Conservation (phyloP, 2,888 invertebrate species). For the Stegana nigrithorax region DNA sequence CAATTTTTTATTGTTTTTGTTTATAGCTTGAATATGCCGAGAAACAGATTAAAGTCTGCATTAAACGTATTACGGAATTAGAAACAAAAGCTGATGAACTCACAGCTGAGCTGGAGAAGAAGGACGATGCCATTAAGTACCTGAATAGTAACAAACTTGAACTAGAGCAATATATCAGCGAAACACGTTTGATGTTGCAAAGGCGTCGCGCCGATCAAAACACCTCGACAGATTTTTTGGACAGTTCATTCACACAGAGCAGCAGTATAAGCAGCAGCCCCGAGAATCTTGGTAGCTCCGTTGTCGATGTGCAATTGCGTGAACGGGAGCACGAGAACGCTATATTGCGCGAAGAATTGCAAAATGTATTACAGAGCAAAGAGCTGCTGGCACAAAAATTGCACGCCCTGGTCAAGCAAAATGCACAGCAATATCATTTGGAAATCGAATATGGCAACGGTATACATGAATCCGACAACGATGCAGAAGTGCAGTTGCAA, state of each 20-base stretch:
- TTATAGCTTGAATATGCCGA: slow-evolving; percentile 47
- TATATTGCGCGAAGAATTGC: slow-evolving; percentile 42
- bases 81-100: slow-evolving; percentile 47
- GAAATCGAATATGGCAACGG: slow-evolving; percentile 29
- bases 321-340: slow-evolving; percentile 65
- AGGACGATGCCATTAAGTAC: slow-evolving; percentile 40
- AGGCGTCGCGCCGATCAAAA: slow-evolving; percentile 52
- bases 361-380: slow-evolving; percentile 7
- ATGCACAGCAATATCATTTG: slow-evolving; percentile 27
- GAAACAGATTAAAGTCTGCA: slow-evolving; percentile 42
- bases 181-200: slow-evolving; percentile 48
- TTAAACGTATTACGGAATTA: slow-evolving; percentile 50
- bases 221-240: slow-evolving; percentile 55
- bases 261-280: slow-evolving; percentile 54
- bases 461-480: slow-evolving; percentile 25
- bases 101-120: slow-evolving; percentile 36
- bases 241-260: slow-evolving; percentile 50
- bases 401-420: slow-evolving; percentile 17
- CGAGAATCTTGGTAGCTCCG: slow-evolving; percentile 63
- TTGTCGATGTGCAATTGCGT: slow-evolving; percentile 65
- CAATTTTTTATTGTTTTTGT: slow-evolving; percentile 2
- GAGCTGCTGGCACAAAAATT: not conserved
- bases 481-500: slow-evolving; percentile 39
- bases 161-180: slow-evolving; percentile 59
- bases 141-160: slow-evolving; percentile 56